Evolutionary conservation across 2,113 vertebrate genomes (phyloP).

Genomic region (Sceloporus undulatus): DNA sequence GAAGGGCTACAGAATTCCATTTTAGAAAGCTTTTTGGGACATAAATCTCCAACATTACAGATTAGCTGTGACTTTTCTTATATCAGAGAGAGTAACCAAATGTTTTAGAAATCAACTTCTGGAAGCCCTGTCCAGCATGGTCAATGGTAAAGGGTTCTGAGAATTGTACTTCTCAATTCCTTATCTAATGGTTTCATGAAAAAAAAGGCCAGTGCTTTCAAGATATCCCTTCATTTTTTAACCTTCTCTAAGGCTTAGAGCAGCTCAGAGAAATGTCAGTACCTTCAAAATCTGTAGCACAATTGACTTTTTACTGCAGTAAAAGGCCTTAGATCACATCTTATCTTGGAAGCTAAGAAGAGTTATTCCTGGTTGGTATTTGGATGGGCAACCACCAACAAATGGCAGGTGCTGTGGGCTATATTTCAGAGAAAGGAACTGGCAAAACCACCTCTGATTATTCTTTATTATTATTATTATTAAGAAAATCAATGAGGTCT

Average conservation of each 20-base stretch:
- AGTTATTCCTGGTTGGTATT: too few species aligned
- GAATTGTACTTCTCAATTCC: neutral
- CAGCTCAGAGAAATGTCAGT: constrained; percentile 36
- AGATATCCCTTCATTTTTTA: constrained; percentile 46
- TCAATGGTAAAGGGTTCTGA: neutral
- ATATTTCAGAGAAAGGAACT: too few species aligned
- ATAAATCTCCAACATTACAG: too few species aligned
- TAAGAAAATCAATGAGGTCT: too few species aligned
- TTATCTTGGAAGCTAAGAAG: too few species aligned
- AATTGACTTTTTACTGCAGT: constrained; percentile 49
- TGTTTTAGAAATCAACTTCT: neutral
- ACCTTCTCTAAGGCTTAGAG: constrained; percentile 55
- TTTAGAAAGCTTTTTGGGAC: too few species aligned
- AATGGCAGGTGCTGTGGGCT: too few species aligned
- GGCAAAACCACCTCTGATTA: too few species aligned
- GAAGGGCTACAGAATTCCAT: neutral
- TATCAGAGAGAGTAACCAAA: neutral
- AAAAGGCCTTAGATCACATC: neutral
- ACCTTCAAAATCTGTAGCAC: constrained; percentile 63
- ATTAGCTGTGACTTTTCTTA: neutral
- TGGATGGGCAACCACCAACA: too few species aligned
- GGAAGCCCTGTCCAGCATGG: neutral
- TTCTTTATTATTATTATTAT: too few species aligned
- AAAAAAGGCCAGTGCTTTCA: constrained; percentile 43
- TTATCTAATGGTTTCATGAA: neutral